Base-by-base conservation (phyloP, 1,140 invertebrate genomes). In the Papilio xuthus region DNA sequence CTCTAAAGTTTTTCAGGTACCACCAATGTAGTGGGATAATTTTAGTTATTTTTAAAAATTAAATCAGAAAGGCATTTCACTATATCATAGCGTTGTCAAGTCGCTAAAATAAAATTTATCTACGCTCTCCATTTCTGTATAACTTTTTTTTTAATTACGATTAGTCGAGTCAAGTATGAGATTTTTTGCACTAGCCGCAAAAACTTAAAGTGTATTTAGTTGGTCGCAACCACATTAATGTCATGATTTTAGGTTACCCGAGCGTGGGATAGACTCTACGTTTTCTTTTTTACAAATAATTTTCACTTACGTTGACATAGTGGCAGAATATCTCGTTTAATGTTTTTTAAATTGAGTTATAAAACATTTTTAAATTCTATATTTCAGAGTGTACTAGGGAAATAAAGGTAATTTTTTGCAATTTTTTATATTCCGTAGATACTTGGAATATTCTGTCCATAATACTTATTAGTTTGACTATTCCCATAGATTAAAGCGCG, bases 131-230 rank as follows among this genome's bases (percentile, higher is more conserved):
- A 67, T 67, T 67, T 67, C 26, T 28, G 50, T 9, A 53, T 53
- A 53, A 8, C 15, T 53, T 53, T 53, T n/a, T 60, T 60, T 60
- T 26, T 15, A 18, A 15, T 28, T 28, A 67, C 1, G 60, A 60
- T 60, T 67, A 53, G n/a, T 20, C n/a, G 50, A 53, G 18, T 53
- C 18, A 8, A 53, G n/a, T 53, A 67, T 67, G 4, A 67, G 12
- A 26, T 26, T 67, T 67, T 67, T 67, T 67, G 23, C 26, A 67
- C 13, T 67, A 28, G 23, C 13, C 26, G 60, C 60, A 67, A 67
- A 60, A 67, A 67, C 23, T 28, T 67, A 18, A 7, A 67, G 60
- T 67, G 13, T 28, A 28, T 67, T 32, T 28, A 67, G 26, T 13
- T 67, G 60, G 60, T 10, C 60, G 60, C 26, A 67, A 32, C 12